Evolutionary conservation across 2,797 vertebrate species (phyloP), one percentile per base, ranked within the genome.

Genomic region (Enteromius viviparus): DNA sequence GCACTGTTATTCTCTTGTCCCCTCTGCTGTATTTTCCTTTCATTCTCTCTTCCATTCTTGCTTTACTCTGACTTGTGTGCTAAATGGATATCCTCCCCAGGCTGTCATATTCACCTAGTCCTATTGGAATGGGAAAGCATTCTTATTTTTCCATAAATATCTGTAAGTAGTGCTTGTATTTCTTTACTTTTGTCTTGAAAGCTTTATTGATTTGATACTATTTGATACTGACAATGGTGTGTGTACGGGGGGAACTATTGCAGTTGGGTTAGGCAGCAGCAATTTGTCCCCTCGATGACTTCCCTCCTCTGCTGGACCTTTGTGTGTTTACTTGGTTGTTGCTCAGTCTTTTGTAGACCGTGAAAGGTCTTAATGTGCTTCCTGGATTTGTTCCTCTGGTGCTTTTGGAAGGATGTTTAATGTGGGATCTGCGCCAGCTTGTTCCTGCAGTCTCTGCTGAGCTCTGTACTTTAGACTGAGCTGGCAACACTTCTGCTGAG

Each of bases 41-140:
- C 26, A 86, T 89, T 85, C 84, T 87, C 26, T 60, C 53, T 84
- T 49, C 19, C 21, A 84, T 89, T 85, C 85, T 88, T 66, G 58
- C 47, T 85, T 42, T 70, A 32, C 58, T 87, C 90, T 80, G 80
- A 82, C 76, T 69, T 78, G 85, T 85, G 71, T 12, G 34, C 53
- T 66, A 86, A 86, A 92, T 89, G 90, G 89, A 92, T 88, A 89
- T 82, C 83, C 91, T 89, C 84, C 83, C 86, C 87, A 85, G 91
- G 84, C 86, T 89, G 71, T 87, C 83, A 71, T 85, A 87, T 82
- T 78, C 86, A 47, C 79, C 85, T 69, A 77, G 80, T 83, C 85
- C 90, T 55, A 84, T 87, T 90, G 89, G 87, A 89, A 92, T 92
- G 91, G 89, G 89, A 89, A 87, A 87, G 79, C 85, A 89, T 84